Conservation (phyloP, 1,140 invertebrate species). For the Ectropis grisescens region DNA sequence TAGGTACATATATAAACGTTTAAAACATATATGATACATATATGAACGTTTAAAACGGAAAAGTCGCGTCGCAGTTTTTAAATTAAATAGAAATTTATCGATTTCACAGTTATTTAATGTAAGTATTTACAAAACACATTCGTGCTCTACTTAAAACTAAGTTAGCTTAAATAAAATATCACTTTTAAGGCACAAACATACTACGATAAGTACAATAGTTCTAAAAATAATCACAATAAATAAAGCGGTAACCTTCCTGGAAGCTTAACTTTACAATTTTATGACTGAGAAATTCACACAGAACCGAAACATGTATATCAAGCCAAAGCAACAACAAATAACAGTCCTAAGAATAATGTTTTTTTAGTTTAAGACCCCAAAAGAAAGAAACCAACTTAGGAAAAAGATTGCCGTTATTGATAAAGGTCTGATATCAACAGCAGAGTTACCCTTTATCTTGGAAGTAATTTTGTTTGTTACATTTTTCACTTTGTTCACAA, state of each 20-base stretch:
- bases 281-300: constrained; percentile 1
- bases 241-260: constrained; percentile 28
- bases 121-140: too few species aligned
- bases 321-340: too few species aligned
- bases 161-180: constrained; percentile 16
- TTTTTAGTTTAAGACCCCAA: constrained; percentile 6
- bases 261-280: constrained; percentile 2
- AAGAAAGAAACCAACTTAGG: constrained; percentile 17
- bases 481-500: constrained; percentile 55
- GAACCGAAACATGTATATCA: not conserved
- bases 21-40: too few species aligned
- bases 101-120: too few species aligned
- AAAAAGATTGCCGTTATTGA: constrained; percentile 12
- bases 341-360: not conserved
- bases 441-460: constrained; percentile 32
- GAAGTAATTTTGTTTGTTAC: constrained; percentile 39
- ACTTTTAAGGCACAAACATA: constrained; percentile 30
- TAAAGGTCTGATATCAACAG: constrained; percentile 17
- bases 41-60: too few species aligned
- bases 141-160: too few species aligned
- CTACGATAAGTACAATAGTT: constrained; percentile 20
- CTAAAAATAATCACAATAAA: constrained; percentile 36
- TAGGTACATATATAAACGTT: too few species aligned
- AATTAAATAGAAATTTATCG: too few species aligned
- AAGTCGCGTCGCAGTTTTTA: too few species aligned